Base-by-base conservation (phyloP, 2,797 vertebrate species). In the Discoglossus pictus region DNA sequence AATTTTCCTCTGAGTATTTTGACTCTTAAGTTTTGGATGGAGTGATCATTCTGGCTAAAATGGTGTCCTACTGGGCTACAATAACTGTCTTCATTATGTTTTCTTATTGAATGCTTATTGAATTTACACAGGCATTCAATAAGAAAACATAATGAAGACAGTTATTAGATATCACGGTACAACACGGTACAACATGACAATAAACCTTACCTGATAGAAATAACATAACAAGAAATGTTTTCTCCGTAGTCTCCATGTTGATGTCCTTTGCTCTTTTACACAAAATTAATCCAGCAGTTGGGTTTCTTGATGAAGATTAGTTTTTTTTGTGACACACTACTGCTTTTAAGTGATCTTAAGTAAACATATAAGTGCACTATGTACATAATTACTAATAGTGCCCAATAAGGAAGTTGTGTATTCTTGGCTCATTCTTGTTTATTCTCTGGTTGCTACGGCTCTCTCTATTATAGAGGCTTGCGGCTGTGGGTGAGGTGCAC, bases 401-500 rank as follows among this genome's bases (percentile, higher is more conserved):
- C 9, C 65, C 55, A 60, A 68, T 65, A 61, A 53, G 39, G 50
- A 68, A 53, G n/a, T 11, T 68, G 39, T 68, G 39, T 68, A 25
- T 31, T 18, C 48, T 68, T 68, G 65, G 56, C 56, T 68, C 65
- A 68, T 61, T 44, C 7, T 6, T 68, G 65, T 68, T 68, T 61
- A 68, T 21, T 61, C 15, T 51, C 15, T 9, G 15, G 65, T 68
- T 68, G 56, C 65, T 68, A 68, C 38, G 65, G n/a, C n/a, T 38
- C 51, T 68, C 56, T 36, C 21, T 46, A 36, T 51, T 9, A n/a
- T 17, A 51, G n/a, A 25, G 9, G n/a, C n/a, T 27, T 51, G 10
- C n/a, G n/a, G 2, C 2, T 31, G 8, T 4, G 23, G 65, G 47
- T 46, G 56, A 34, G 11, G 27, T 46, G 18, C 44, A 36, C 15